Base-by-base conservation (phyloP, 2,797 vertebrate genomes). In the Chaenodraco wilsoni region DNA sequence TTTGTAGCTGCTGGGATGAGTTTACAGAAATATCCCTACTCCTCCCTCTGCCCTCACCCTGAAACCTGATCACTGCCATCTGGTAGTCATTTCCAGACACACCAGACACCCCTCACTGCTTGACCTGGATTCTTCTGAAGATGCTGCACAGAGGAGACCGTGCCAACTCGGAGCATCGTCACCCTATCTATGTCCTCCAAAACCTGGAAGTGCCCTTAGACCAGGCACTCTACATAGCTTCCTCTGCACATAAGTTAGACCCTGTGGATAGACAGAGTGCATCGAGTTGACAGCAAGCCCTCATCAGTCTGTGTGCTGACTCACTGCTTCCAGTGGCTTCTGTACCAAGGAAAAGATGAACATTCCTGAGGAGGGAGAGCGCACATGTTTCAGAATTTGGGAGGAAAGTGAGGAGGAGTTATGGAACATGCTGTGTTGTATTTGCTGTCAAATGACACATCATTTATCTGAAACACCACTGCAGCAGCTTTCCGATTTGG, bases 51-150 rank as follows among this genome's bases (percentile, higher is more conserved):
- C 78, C 80, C 80, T 81, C 80, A 67, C 65, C 72, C 75, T 89
- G 84, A 92, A 93, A 93, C 82, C 82, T 62, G 85, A 93, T 93
- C 85, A 46, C 72, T 74, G 81, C 83, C 92, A 93, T 94, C 91
- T 94, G 94, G 91, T 87, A 92, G 88, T 89, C 79, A 83, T 94
- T 92, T 89, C 82, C 87, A 87, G 83, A 84, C 81, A 65, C 78
- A 66, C 70, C 85, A 86, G 86, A 88, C 83, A 86, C 84, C 89
- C 69, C 79, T 88, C 72, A 46, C 86, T 72, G 78, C 83, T 87
- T 93, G 90, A 94, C 92, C 89, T 90, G 89, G 84, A 92, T 93
- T 93, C 78, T 72, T 91, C 65, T 82, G 72, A 91, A 90, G 89
- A 91, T 88, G 84, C 77, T 83, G 80, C 70, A 77, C 74, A 72